phyloP scores from a whole-genome alignment of 2,888 invertebrate genomes.

The Anaspis maculata region DNA sequence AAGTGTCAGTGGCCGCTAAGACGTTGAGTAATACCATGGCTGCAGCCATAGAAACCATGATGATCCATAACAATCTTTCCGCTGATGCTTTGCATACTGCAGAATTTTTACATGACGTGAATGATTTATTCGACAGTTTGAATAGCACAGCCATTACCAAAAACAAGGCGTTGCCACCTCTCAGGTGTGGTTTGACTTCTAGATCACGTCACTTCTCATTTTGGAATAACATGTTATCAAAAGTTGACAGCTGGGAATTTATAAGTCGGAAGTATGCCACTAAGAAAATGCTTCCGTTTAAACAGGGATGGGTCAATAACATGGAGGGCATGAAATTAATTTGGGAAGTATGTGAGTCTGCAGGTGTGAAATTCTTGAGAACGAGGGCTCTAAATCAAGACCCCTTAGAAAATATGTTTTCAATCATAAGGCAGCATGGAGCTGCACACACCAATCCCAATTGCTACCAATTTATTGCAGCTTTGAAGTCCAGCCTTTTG shows the following conservation, averaged over 20 bases:
- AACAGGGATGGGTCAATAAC: neutral
- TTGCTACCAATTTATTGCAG: neutral
- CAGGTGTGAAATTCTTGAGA: neutral
- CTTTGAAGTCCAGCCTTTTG: neutral
- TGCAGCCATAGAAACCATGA: conserved; percentile 2
- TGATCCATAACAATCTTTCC: neutral
- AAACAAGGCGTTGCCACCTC: neutral
- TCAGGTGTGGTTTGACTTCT: neutral
- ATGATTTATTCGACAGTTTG: conserved; percentile 1
- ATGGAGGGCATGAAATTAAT: neutral
- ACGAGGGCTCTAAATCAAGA: neutral
- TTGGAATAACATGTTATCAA: neutral
- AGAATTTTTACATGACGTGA: neutral
- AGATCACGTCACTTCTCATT: conserved; percentile 1
- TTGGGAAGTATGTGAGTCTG: neutral
- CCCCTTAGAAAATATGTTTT: neutral
- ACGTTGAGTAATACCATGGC: conserved; percentile 1
- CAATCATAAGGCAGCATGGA: neutral
- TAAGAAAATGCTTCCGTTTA: neutral
- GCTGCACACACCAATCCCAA: neutral
- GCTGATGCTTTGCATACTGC: conserved; percentile 2
- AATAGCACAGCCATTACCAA: neutral
- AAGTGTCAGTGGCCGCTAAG: conserved; percentile 1
- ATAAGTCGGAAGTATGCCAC: neutral
- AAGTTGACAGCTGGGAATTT: conserved; percentile 1